A percentile compares a stretch with the other conserved stretches of the same genome.
phyloP scores from a whole-genome alignment of 2,113 vertebrate genomes.

The Mesoclemmys tuberculata region DNA sequence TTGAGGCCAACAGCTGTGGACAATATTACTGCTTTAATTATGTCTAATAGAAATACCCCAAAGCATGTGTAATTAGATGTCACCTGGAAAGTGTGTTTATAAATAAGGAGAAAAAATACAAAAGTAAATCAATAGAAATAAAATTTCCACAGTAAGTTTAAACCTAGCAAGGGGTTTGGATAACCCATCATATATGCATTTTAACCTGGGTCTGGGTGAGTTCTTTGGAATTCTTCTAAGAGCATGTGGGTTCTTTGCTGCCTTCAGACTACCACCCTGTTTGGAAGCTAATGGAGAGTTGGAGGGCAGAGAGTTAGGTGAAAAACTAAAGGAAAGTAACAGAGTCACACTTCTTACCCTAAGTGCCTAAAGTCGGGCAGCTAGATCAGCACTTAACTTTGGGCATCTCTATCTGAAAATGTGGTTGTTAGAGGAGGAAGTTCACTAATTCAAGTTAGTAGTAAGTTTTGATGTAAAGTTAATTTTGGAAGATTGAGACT shows the following conservation, averaged over 20 bases:
- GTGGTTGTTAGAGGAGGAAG: background rate
- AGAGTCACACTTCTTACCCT: accelerated
- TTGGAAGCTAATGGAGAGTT: background rate
- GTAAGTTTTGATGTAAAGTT: background rate
- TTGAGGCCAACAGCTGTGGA: background rate
- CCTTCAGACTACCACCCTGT: background rate
- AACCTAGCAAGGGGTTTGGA: background rate
- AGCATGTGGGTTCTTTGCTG: accelerated
- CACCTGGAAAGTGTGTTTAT: background rate
- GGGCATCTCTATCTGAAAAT: background rate
- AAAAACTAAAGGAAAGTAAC: accelerated
- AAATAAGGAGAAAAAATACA: background rate
- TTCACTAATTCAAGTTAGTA: accelerated
- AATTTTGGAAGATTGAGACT: background rate
- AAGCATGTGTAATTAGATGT: background rate
- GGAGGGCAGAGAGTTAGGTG: background rate
- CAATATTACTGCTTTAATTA: background rate
- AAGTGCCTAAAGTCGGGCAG: background rate
- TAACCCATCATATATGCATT: background rate
- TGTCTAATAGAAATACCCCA: background rate
- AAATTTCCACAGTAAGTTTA: background rate
- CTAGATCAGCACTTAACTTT: accelerated
- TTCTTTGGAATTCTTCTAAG: background rate
- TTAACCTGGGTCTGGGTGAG: accelerated
- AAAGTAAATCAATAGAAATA: background rate